Evolutionary conservation across 2,113 vertebrate species (phyloP), one percentile per base, ranked within the genome.

Genomic region (Ranitomeya variabilis): DNA sequence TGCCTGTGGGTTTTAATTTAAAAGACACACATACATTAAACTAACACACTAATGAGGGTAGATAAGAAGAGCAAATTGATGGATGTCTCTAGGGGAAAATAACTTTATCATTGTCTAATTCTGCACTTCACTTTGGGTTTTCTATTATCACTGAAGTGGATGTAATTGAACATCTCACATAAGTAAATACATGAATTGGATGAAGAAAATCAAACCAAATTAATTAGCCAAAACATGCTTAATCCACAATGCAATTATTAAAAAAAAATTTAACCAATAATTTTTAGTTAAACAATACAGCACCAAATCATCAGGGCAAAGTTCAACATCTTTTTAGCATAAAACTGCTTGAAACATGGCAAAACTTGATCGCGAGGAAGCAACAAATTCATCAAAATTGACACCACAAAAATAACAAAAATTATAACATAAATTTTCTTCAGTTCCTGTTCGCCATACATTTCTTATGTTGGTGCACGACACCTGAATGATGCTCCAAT

Each of bases 11-110:
- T 77, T 59, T 59, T 76, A 74, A 45, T 73, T 73, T 18, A 85
- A 73, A 69, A 45, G 52, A 45, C 84, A 62, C 84, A 77, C 71
- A 74, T 52, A 37, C 21, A 78, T 78, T 77, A 78, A 86, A 78
- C 73, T 73, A 86, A 86, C 85, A 86, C 55, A 77, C 26, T 77
- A 86, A 86, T 77, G 73, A 86, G 85, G 59, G 74, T 16, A 74
- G 84, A 86, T 86, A 77, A 37, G 57, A 15, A 51, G 18, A 76
- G 73, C 71, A 74, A 85, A 77, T 52, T 86, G 73, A 86, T 86
- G 54, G 9, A 78, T 86, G 76, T 86, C 85, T 77, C 73, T 74
- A 78, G 85, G 74, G 85, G 57, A 19, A 52, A 86, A 52, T 26
- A 86, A 31, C 55, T 77, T 77, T n/a, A 64, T 86, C 55, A 78